Evolutionary conservation across 2,113 vertebrate species (phyloP), one percentile per base, ranked within the genome.

Genomic region (Ammospiza nelsoni): DNA sequence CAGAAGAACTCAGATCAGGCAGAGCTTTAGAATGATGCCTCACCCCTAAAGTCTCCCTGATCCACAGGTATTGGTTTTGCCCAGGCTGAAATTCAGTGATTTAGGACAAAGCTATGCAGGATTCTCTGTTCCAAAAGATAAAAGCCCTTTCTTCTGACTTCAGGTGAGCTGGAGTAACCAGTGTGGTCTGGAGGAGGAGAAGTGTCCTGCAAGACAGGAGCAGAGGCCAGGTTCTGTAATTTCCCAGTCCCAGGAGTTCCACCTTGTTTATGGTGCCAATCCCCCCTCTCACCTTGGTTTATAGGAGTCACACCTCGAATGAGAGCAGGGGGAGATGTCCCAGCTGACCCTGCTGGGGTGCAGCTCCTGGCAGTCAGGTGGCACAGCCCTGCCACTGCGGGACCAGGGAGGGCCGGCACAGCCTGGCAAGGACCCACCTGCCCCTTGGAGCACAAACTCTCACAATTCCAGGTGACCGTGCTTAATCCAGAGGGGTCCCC

Each of bases 391-490:
- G 89, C 84, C 87, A 21, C 95, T 79, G 75, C 55, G 27, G 13
- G 83, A 17, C 6, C 72, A 74, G 68, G 79, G 79, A 84, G 67
- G 63, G 68, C 65, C 82, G 91, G 11, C 46, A 43, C 39, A 46
- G 29, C 35, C 5, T 1, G 31, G 69, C 58, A 4, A 89, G 39
- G 61, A 86, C 71, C 94, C 95, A 81, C 94, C 90, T 93, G 94
- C 92, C 59, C 37, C 80, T 11, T 8, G 1, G 10, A 81, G 80
- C 27, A 19, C 94, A 93, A 83, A 84, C 94, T 0, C 82, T 46
- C 18, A 2, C 76, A 87, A 81, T 95, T 94, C 48, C 95, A 96
- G 94, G 95, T 95, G 95, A 96, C 89, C 91, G 48, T 4, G 48
- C 86, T 87, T 51, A 49, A 78, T 44, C 83, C 94, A 81, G 92